phyloP scores from a whole-genome alignment of 1,140 invertebrate genomes.

The Vanessa atalanta region DNA sequence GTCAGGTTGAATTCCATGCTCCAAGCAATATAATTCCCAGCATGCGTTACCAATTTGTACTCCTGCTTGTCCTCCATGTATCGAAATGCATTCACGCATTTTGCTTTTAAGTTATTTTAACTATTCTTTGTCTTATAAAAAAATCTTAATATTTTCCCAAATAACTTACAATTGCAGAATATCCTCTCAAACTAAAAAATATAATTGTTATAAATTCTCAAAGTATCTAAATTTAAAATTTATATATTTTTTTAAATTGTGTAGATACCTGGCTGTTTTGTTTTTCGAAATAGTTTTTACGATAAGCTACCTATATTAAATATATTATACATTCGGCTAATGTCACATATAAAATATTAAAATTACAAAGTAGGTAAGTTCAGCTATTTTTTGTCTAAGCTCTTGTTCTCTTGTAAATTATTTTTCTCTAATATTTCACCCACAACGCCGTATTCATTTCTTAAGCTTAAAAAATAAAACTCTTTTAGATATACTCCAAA shows the following conservation, averaged over 20 bases:
- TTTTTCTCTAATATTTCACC: too few relatives aligned
- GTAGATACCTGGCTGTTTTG: background rate
- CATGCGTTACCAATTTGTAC: conserved; percentile 94
- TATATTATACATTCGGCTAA: too few relatives aligned
- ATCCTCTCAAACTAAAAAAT: background rate
- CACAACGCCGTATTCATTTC: too few relatives aligned
- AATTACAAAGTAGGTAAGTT: too few relatives aligned
- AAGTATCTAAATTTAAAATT: background rate
- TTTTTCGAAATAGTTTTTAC: background rate
- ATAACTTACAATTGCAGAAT: conserved; percentile 9
- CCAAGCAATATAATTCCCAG: conserved; percentile 94
- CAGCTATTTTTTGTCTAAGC: too few relatives aligned
- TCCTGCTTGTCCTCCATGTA: conserved; percentile 89
- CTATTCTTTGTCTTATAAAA: background rate
- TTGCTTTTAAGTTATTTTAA: conserved; percentile 26
- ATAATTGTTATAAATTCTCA: background rate
- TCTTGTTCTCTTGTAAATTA: too few relatives aligned
- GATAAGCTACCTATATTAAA: too few relatives aligned
- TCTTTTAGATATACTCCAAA: too few relatives aligned
- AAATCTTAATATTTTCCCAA: background rate
- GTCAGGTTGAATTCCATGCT: conserved; percentile 94
- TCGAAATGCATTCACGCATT: conserved; percentile 85
- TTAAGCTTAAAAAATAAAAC: too few relatives aligned
- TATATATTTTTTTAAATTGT: background rate
- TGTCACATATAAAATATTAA: too few relatives aligned